A percentile compares a stretch with the other conserved stretches of the same genome.
Evolutionary conservation across 2,888 invertebrate species (phyloP).

Genomic region (Tenodera sinensis): DNA sequence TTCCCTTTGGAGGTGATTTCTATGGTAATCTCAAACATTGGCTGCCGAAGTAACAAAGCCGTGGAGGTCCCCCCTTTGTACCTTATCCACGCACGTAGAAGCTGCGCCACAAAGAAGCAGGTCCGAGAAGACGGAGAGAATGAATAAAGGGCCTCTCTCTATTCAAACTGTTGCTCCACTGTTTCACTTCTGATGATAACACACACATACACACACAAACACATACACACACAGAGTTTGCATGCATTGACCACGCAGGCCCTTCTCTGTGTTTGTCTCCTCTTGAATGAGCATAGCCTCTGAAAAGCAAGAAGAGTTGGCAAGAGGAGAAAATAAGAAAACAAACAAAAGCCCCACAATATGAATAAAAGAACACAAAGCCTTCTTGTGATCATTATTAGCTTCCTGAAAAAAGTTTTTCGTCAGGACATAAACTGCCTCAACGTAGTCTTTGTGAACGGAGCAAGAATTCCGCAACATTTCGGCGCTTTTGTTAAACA

Average conservation of each 20-base stretch:
- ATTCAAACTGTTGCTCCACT: neutral
- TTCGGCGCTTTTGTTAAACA: neutral
- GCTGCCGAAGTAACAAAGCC: neutral
- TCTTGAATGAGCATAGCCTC: neutral
- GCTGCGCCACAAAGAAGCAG: neutral
- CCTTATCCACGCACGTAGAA: neutral
- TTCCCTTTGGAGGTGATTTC: conserved; percentile 3
- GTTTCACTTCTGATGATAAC: neutral
- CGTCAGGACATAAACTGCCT: neutral
- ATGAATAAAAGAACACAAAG: neutral
- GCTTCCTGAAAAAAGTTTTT: neutral
- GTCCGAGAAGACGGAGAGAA: neutral
- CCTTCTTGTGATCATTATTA: neutral
- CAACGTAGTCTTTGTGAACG: neutral
- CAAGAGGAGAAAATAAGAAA: neutral
- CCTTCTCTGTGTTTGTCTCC: neutral
- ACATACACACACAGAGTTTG: neutral
- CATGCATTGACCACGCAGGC: neutral
- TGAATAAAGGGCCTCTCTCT: neutral
- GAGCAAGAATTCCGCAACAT: neutral
- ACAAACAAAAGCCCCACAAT: neutral
- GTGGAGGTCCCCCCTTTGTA: neutral
- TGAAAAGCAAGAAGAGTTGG: neutral
- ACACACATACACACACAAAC: too few relatives aligned
- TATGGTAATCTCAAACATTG: conserved; percentile 16